Percentiles rank a stretch among this genome's conserved stretches.
Conservation (phyloP, 2,888 invertebrate species). For the Trypoxylon attenuatum region DNA sequence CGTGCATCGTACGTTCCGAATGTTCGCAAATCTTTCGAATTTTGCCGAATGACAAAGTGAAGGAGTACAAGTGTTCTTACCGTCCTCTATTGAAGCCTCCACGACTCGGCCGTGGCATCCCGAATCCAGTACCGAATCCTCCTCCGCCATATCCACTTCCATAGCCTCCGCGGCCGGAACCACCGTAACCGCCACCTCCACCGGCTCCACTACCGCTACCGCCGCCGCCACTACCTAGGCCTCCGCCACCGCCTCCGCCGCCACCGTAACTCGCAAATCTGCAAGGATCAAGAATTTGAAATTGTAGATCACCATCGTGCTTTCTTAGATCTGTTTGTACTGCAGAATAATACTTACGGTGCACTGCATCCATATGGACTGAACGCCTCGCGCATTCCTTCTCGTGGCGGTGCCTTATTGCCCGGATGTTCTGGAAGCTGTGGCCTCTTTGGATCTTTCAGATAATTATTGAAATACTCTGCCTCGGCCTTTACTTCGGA, state of each 20-base stretch:
- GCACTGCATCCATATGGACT: slow-evolving; percentile 67
- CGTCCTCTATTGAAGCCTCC: slow-evolving; percentile 75
- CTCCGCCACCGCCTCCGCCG: slow-evolving; percentile 48
- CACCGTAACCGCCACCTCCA: slow-evolving; percentile 64
- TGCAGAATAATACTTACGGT: slow-evolving; percentile 34
- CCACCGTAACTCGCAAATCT: slow-evolving; percentile 69
- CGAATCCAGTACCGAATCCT: slow-evolving; percentile 65
- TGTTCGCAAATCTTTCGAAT: too few relatives aligned
- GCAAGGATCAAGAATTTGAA: slow-evolving; percentile 5
- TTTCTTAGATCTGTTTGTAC: neutral
- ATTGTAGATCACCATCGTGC: neutral
- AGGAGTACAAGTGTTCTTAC: too few relatives aligned
- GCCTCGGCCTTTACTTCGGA: slow-evolving; percentile 98
- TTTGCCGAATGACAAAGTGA: too few relatives aligned
- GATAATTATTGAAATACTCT: slow-evolving; percentile 97
- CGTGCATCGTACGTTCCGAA: too few relatives aligned
- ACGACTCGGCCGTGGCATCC: slow-evolving; percentile 74
- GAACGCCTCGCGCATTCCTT: slow-evolving; percentile 73
- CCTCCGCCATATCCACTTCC: neutral
- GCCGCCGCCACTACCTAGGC: neutral
- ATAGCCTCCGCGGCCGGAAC: slow-evolving; percentile 52
- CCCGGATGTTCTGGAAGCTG: slow-evolving; percentile 91
- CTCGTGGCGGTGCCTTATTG: slow-evolving; percentile 76
- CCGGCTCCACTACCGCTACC: slow-evolving; percentile 64
- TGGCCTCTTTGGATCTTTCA: slow-evolving; percentile 94